Evolutionary conservation across 2,113 vertebrate genomes (phyloP).

Genomic region (Hoplias malabaricus): DNA sequence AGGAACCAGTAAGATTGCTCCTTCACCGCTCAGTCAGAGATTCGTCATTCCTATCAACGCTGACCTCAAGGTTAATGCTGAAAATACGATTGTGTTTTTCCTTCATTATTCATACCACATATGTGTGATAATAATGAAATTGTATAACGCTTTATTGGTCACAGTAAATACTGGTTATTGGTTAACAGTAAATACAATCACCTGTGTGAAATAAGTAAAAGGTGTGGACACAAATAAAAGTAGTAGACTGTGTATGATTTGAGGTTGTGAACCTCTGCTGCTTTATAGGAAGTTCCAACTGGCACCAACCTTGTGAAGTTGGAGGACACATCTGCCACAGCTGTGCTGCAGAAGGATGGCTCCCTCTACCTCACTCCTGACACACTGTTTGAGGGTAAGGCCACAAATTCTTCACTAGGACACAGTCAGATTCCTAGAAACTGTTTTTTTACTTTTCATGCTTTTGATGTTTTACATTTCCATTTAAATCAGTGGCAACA

Average conservation of each 20-base stretch:
- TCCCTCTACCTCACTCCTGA: conserved; percentile 82
- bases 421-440: background rate
- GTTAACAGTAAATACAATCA: too few species aligned
- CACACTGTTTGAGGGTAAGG: conserved; percentile 77
- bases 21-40: conserved; percentile 69
- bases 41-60: conserved; percentile 80
- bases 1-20: conserved; percentile 54
- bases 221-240: too few species aligned
- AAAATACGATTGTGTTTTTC: background rate
- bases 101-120: too few species aligned
- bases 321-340: conserved; percentile 74
- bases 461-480: too few species aligned
- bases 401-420: background rate
- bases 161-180: too few species aligned
- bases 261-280: background rate
- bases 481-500: too few species aligned
- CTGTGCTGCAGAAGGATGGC: conserved; percentile 79
- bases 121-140: too few species aligned
- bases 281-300: conserved; percentile 72
- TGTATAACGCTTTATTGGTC: too few species aligned
- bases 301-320: conserved; percentile 81
- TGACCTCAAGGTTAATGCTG: conserved; percentile 46
- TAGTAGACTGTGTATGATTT: too few species aligned
- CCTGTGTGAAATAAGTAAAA: background rate
- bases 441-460: background rate